These are phyloP conservation scores for Antechinus stuartii DNA, from an alignment of 2,113 vertebrate species.

Conservation along the genomic window DNA sequence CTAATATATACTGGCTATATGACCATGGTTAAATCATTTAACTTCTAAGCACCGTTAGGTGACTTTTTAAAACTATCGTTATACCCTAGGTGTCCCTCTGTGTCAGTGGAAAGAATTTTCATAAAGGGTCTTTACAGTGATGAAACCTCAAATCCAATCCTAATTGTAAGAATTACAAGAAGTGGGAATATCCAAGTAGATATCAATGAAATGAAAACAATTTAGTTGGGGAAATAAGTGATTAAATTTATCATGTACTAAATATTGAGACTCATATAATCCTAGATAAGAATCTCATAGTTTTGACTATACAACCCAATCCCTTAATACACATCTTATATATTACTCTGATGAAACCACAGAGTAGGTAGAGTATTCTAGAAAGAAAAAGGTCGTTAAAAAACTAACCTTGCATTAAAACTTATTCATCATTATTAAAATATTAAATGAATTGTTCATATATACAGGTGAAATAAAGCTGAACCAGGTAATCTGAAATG, in stretches of 20 bases:
- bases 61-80: background rate
- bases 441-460: background rate
- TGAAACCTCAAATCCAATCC: background rate
- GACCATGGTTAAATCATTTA: background rate
- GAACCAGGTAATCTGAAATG: background rate
- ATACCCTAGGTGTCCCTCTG: background rate
- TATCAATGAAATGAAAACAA: background rate
- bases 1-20: background rate
- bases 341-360: fast-evolving
- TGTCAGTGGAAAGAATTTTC: background rate
- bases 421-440: background rate
- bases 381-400: background rate
- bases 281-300: background rate
- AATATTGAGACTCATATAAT: background rate
- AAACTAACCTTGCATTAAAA: background rate
- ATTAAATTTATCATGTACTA: background rate
- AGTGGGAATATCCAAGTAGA: background rate
- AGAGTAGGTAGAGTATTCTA: fast-evolving
- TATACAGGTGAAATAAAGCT: background rate
- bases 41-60: background rate
- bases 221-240: background rate
- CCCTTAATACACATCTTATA: background rate
- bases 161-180: background rate
- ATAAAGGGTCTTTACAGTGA: background rate
- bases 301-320: background rate